Evolutionary conservation across 2,113 vertebrate species (phyloP), one percentile per base, ranked within the genome.

Genomic region (Ploceus nigricollis): DNA sequence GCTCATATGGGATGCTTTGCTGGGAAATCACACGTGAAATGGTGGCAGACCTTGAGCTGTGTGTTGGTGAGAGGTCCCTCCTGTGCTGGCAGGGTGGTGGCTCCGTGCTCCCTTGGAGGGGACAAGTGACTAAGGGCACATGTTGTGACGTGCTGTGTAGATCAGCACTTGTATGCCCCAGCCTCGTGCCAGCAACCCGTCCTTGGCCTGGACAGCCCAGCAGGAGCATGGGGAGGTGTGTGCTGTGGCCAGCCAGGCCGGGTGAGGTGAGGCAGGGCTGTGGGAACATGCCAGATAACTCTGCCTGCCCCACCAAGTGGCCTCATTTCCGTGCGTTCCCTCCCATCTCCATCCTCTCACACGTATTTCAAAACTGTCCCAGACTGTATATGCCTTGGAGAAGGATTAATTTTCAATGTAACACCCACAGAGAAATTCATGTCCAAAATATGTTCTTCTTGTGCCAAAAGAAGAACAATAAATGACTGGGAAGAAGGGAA

Each of bases 381-480:
- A 71, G 91, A 71, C 89, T 0, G 1, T 68, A n/a, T 93, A 76
- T 75, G 93, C 95, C 95, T 94, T 69, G 69, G 89, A 96, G 96
- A 93, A 77, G 94, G 94, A 97, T 97, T 95, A 82, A 94, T 95
- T 96, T 95, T 80, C 89, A 94, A 30, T 37, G 48, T 78, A 95
- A 95, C 96, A 95, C 94, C 96, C 94, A 96, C 95, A 77, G 89
- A 97, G 87, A 96, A 93, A 94, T 91, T 97, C 95, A 95, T 1
- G 13, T 95, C 89, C 78, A 97, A 97, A 97, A 75, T 93, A 97
- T 94, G 95, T 82, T 82, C 77, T 89, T 91, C 78, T 95, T 53
- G 53, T 96, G 95, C 95, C 96, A 96, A 91, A 93, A 96, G 83
- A 95, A 95, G 87, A 96, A 96, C 95, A 96, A 94, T 96, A 94